phyloP scores from a whole-genome alignment of 2,888 invertebrate genomes.

The Ceratothoa steindachneri region DNA sequence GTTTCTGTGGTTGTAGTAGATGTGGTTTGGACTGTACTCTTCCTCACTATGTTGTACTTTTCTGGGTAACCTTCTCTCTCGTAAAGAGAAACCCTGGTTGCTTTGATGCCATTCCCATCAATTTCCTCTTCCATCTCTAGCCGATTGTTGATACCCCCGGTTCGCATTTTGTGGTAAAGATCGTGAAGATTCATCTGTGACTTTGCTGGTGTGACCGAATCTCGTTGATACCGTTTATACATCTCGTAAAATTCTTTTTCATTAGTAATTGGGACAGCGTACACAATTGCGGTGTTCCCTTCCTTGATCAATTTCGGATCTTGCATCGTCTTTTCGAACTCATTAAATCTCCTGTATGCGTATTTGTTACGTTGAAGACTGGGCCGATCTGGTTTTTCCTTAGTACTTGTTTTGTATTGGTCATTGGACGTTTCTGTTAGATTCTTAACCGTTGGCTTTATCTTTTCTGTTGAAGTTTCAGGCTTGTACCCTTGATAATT shows the following conservation, averaged over 20 bases:
- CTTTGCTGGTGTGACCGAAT: conserved; percentile 12
- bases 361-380: background rate
- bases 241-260: conserved; percentile 43
- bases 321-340: conserved; percentile 35
- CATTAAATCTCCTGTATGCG: background rate
- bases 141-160: background rate
- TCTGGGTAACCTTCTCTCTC: no score
- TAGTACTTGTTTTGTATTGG: background rate
- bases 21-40: background rate
- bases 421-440: background rate
- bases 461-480: conserved; percentile 6
- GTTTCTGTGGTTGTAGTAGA: background rate
- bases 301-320: conserved; percentile 31
- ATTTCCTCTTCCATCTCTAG: conserved; percentile 24
- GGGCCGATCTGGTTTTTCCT: background rate
- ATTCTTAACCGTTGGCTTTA: background rate
- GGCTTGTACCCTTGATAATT: background rate
- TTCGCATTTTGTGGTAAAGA: conserved; percentile 6
- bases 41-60: background rate
- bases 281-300: conserved; percentile 40
- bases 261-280: conserved; percentile 42
- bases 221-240: conserved; percentile 42
- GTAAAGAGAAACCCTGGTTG: background rate
- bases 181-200: conserved; percentile 20
- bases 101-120: conserved; percentile 27